These are phyloP conservation scores for Synanceia verrucosa DNA, from an alignment of 2,797 vertebrate species.

Conservation along the genomic window DNA sequence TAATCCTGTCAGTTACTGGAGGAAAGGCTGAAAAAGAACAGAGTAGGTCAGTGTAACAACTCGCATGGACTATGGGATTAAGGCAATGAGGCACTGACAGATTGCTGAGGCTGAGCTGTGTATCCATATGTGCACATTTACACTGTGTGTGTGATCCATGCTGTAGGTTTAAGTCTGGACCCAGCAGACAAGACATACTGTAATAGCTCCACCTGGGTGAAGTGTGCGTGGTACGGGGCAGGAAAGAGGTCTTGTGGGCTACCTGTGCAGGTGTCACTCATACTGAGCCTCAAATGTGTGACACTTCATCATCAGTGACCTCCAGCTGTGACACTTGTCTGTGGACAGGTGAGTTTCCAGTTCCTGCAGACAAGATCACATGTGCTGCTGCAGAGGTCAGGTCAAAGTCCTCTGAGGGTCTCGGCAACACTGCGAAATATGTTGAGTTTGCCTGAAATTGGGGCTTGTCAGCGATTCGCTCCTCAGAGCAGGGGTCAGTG, in stretches of 20 bases:
- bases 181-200: background rate
- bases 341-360: background rate
- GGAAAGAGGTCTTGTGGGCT: conserved; percentile 6
- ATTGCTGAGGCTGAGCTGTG: conserved; percentile 3
- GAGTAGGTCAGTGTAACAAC: conserved; percentile 36
- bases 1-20: conserved; percentile 10
- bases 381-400: conserved; percentile 7
- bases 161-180: background rate
- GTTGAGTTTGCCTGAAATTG: conserved; percentile 58
- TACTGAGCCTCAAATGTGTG: conserved; percentile 11
- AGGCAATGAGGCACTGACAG: conserved; percentile 18
- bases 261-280: conserved; percentile 33
- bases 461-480: conserved; percentile 47
- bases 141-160: background rate
- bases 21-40: conserved; percentile 12
- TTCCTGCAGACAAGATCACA: conserved; percentile 53
- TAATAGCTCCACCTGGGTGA: background rate
- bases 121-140: background rate
- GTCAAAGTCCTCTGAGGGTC: conserved; percentile 35
- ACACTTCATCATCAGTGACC: conserved; percentile 22
- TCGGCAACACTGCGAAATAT: conserved; percentile 35
- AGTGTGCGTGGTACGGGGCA: background rate
- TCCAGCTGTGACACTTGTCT: conserved; percentile 40
- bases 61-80: conserved; percentile 27
- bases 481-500: conserved; percentile 25